Evolutionary conservation across 2,113 vertebrate genomes (phyloP), one percentile per base, ranked within the genome.

Genomic region (Myrmecophaga tridactyla): DNA sequence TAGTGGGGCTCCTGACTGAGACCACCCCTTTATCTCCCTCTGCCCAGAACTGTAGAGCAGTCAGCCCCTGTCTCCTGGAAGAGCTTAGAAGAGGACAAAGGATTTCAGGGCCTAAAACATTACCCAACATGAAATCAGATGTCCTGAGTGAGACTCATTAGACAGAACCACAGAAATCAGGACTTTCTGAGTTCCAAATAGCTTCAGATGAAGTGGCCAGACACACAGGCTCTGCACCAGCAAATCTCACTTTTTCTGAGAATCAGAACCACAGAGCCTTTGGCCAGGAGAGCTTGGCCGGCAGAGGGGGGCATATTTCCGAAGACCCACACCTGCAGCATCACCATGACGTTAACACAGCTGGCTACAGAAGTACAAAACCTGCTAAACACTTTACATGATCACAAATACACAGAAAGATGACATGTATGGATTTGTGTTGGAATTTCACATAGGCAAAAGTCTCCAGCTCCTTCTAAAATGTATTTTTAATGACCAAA

Each of bases 401-500:
- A 95, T 69, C 81, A 75, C 58, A 96, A 92, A 96, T 77, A 86
- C 3, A 48, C 75, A 77, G 65, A 73, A 78, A 80, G 12, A 48
- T n/a, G 82, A 86, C 90, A 12, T 53, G 94, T 70, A 92, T 67
- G 77, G 90, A 53, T 94, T 75, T 95, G 94, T 89, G 31, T 23
- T 96, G 73, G 96, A 95, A 97, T 96, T 89, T 90, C 77, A 86
- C 63, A 86, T 0, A 1, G 48, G 67, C n/a, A 93, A 94, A 93
- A 95, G 63, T 88, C 73, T 96, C 92, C 53, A 63, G 56, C 36
- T 97, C 92, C 78, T 94, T 97, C 88, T 82, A 96, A n/a, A 92
- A 95, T 65, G 63, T 84, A 60, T 94, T 96, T 88, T 88, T 92
- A 96, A 92, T 94, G 63, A 86, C 95, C 89, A 96, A 97, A 97